Conservation (phyloP, 2,888 invertebrate species). For the Uropetala carovei region DNA sequence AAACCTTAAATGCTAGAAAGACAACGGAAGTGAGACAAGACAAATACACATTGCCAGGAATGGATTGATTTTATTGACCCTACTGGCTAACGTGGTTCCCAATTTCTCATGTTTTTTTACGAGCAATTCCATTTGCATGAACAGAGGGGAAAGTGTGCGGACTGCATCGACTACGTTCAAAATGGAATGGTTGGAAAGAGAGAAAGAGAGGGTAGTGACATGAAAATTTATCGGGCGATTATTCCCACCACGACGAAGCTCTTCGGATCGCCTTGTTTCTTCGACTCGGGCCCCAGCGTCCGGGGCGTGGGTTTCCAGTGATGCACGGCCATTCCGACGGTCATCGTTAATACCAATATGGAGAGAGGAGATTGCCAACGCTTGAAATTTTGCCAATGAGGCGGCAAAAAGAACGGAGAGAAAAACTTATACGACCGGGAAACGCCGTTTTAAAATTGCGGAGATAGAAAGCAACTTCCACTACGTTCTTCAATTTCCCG, state of each 20-base stretch:
- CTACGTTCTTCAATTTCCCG: neutral
- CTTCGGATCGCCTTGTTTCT: conserved; percentile 26
- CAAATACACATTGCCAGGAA: neutral
- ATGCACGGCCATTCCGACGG: conserved; percentile 46
- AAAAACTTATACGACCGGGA: neutral
- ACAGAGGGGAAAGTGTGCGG: conserved; percentile 52
- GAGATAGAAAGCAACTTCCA: neutral
- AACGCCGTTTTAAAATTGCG: neutral
- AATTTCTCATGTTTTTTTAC: conserved; percentile 42
- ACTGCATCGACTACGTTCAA: conserved; percentile 45
- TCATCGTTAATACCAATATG: conserved; percentile 39
- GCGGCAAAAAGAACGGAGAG: neutral
- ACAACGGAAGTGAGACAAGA: neutral
- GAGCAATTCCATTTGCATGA: conserved; percentile 58
- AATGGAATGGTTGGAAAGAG: neutral
- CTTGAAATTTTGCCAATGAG: conserved; percentile 20
- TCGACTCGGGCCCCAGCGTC: neutral
- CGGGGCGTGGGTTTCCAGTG: conserved; percentile 57
- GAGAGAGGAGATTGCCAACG: neutral
- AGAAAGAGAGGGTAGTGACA: conserved; percentile 19
- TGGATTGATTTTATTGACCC: neutral
- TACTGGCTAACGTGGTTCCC: neutral
- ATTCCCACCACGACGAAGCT: conserved; percentile 50
- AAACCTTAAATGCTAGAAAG: no score
- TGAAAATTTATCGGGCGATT: conserved; percentile 61